These are phyloP conservation scores for Eumacrocentrus americanus DNA, from an alignment of 2,888 invertebrate species.

Conservation along the genomic window DNA sequence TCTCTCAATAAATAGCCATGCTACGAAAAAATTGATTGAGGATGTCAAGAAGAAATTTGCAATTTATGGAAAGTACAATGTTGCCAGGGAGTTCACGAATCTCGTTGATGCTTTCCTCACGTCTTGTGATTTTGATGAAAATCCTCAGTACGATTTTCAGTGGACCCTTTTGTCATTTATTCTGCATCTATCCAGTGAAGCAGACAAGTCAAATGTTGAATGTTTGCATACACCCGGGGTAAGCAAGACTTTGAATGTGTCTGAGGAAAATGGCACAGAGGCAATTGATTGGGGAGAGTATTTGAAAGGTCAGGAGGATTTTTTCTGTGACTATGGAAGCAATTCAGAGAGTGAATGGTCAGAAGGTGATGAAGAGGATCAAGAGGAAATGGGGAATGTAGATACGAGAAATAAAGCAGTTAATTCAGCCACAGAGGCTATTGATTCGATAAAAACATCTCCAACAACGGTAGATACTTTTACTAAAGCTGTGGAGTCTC, in stretches of 20 bases:
- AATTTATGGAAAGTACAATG: constrained; percentile 62
- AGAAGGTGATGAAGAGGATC: constrained; percentile 43
- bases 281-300: constrained; percentile 64
- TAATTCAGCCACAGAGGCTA: too few species aligned
- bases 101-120: constrained; percentile 54
- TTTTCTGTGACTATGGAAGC: constrained; percentile 53
- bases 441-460: not conserved
- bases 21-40: constrained; percentile 60
- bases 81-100: constrained; percentile 59
- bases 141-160: constrained; percentile 62
- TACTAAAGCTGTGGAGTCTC: constrained; percentile 41
- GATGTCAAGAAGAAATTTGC: constrained; percentile 61
- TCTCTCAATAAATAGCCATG: constrained; percentile 61
- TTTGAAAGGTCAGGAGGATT: constrained; percentile 60
- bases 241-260: constrained; percentile 41
- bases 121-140: constrained; percentile 55
- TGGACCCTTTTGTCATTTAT: constrained; percentile 64
- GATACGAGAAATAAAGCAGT: not conserved
- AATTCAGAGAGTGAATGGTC: constrained; percentile 53
- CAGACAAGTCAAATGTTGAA: constrained; percentile 47
- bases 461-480: not conserved
- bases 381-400: not conserved
- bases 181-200: constrained; percentile 58
- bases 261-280: constrained; percentile 49
- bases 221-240: constrained; percentile 39